These are phyloP conservation scores for Hypanus sabinus DNA, from an alignment of 2,113 vertebrate species.

Conservation along the genomic window DNA sequence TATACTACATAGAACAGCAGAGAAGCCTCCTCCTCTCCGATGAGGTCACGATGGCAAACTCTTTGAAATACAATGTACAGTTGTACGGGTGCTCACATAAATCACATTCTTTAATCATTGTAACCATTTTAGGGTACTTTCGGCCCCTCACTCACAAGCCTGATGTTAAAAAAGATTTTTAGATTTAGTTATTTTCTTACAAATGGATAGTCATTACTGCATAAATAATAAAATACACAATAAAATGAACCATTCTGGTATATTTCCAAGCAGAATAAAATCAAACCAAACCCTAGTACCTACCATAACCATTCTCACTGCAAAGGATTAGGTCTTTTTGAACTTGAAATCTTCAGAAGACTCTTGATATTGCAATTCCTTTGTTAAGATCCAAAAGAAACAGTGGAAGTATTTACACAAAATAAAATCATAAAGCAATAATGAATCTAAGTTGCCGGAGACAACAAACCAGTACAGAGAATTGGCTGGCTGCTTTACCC, in stretches of 20 bases:
- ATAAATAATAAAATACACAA: conserved; percentile 5
- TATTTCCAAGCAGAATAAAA: conserved; percentile 2
- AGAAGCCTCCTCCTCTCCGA: conserved; percentile 92
- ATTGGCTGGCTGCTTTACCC: conserved; percentile 63
- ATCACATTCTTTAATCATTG: conserved; percentile 61
- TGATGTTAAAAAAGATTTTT: conserved; percentile 4
- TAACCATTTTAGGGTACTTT: neutral
- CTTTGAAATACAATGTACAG: conserved; percentile 74
- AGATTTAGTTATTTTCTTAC: neutral
- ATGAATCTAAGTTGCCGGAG: conserved; percentile 60
- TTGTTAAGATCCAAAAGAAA: conserved; percentile 56
- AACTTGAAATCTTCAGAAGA: conserved; percentile 43
- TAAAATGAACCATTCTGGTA: conserved; percentile 35
- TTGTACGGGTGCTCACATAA: conserved; percentile 79
- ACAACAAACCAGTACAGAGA: conserved; percentile 61
- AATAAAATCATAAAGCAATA: conserved; percentile 48
- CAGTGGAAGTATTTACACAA: conserved; percentile 54
- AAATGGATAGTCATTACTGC: neutral
- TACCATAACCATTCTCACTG: conserved; percentile 97
- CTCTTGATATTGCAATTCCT: conserved; percentile 57
- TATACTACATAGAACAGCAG: conserved; percentile 81
- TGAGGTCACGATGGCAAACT: conserved; percentile 92
- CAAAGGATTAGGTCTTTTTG: conserved; percentile 62
- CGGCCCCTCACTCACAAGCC: neutral
- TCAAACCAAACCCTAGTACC: conserved; percentile 57